phyloP scores from a whole-genome alignment of 2,113 vertebrate species.

The Centrocercus urophasianus region DNA sequence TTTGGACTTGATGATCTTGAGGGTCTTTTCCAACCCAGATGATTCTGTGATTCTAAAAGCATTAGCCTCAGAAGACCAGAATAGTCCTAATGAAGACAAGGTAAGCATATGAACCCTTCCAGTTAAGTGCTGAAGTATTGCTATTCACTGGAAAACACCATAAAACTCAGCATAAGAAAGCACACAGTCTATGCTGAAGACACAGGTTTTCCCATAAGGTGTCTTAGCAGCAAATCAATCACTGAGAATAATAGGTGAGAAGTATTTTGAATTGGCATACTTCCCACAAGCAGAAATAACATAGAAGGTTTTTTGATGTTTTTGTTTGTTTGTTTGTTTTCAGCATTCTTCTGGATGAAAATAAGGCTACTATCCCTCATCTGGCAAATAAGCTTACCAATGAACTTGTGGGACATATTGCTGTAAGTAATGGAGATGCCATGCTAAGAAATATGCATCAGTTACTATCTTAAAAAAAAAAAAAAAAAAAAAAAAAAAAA shows the following conservation, averaged over 20 bases:
- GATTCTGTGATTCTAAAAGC: neutral
- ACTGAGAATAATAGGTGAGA: neutral
- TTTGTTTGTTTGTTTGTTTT: neutral
- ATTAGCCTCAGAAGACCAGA: neutral
- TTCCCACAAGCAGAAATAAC: neutral
- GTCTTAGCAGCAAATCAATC: neutral
- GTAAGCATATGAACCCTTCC: neutral
- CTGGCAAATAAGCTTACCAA: constrained; percentile 73
- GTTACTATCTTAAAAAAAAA: neutral
- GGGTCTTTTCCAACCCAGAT: neutral
- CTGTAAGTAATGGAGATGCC: constrained; percentile 56
- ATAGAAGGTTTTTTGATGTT: neutral
- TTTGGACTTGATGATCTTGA: neutral
- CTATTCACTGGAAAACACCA: neutral
- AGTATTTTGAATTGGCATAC: neutral
- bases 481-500: neutral
- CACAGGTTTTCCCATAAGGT: neutral
- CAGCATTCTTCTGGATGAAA: constrained; percentile 64
- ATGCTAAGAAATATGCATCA: neutral
- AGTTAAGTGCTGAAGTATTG: neutral
- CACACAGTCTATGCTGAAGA: neutral
- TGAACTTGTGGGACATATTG: constrained; percentile 75
- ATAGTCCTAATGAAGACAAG: neutral
- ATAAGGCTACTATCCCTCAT: constrained; percentile 67
- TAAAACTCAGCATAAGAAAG: neutral